Evolutionary conservation across 2,113 vertebrate genomes (phyloP), one percentile per base, ranked within the genome.

Genomic region (Zingel zingel): DNA sequence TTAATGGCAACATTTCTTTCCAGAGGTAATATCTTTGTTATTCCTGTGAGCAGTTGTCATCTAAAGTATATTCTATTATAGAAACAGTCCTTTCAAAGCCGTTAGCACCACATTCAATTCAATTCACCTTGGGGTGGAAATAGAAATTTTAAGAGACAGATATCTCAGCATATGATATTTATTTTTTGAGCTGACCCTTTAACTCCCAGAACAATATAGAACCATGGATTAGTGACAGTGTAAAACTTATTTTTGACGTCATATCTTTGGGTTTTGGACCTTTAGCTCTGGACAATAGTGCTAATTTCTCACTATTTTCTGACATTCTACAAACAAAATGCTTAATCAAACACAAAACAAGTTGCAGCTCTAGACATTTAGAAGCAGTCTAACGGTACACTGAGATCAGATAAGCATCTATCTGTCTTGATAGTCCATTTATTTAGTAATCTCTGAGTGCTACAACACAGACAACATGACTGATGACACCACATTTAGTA

Each of bases 401-500:
- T 23, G 27, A 65, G 36, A 69, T n/a, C n/a, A 19, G 18, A 45
- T 58, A 45, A 70, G 63, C n/a, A 9, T 36, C n/a, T 1, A 18
- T 77, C n/a, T 15, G 16, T 48, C 30, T 27, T 33, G 5, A 30
- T 59, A 14, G 15, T 48, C 74, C 2, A 82, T 81, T 82, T 21
- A 63, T 77, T 80, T 48, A 61, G 16, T 15, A 3, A 2, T 54
- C 11, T 48, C 36, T 50, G 39, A 69, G 39, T 58, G 64, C 2
- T 21, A 2, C 33, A 39, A 6, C 48, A 68, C 18, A 58, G n/a
- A 73, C 69, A 79, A 36, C 9, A 36, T 79, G 63, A 84, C 23
- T 61, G 63, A 80, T 51, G n/a, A 61, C 76, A 51, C n/a, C 64
- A 65, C 59, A 58, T 81, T 80, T n/a, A 43, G n/a, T 57, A 23